Conservation (phyloP, 2,113 vertebrate species). For the Grammomys surdaster region DNA sequence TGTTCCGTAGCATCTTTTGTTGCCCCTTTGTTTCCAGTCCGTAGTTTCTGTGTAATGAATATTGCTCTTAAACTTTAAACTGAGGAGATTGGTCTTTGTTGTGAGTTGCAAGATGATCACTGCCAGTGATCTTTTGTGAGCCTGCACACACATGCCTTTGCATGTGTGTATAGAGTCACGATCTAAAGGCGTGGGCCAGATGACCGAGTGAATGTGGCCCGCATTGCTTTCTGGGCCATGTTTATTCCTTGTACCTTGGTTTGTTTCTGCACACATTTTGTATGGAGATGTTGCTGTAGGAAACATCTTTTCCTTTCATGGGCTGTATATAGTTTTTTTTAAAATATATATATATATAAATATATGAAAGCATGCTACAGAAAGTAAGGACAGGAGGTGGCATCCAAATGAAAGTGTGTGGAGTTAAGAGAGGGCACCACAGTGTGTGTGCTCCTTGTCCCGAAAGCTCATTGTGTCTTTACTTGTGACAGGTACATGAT, state of each 20-base stretch:
- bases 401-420: neutral
- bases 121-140: neutral
- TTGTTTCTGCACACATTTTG: slow-evolving; percentile 40
- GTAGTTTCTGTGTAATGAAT: slow-evolving; percentile 38
- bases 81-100: neutral
- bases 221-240: neutral
- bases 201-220: neutral
- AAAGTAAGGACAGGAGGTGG: neutral
- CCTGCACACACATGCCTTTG: neutral
- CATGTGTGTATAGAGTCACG: slow-evolving; percentile 21
- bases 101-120: slow-evolving; percentile 21
- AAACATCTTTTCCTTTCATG: slow-evolving; percentile 35
- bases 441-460: neutral
- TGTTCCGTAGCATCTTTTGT: slow-evolving; percentile 28
- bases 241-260: slow-evolving; percentile 8
- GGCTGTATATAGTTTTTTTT: neutral
- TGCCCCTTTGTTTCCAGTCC: slow-evolving; percentile 32
- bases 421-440: slow-evolving; percentile 14
- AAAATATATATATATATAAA: neutral
- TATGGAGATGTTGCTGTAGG: slow-evolving; percentile 33
- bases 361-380: neutral
- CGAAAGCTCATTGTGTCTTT: too few species aligned
- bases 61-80: slow-evolving; percentile 28
- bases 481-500: too few species aligned
- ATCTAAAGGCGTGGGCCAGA: slow-evolving; percentile 19